Conservation (phyloP, 2,888 invertebrate species). For the Patella depressa region DNA sequence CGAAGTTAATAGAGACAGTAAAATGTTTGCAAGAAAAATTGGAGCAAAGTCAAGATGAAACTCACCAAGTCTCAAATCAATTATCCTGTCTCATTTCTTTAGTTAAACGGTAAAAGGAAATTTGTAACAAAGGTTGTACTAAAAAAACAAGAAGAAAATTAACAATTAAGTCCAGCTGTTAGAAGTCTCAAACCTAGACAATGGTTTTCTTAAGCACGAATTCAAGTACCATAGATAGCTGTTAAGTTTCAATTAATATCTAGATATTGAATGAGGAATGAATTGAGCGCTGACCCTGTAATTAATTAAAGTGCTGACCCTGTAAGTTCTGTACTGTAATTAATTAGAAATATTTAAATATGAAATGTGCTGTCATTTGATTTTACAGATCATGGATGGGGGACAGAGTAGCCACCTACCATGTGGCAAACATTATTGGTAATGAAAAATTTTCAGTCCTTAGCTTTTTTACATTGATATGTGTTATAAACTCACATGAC, state of each 20-base stretch:
- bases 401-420: slow-evolving; percentile 55
- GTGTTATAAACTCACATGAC: too few relatives aligned
- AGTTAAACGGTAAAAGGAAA: slow-evolving; percentile 57
- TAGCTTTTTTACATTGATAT: not conserved
- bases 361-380: too few relatives aligned
- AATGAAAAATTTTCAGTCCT: slow-evolving; percentile 26
- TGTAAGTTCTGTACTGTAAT: too few relatives aligned
- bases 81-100: slow-evolving; percentile 60
- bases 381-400: slow-evolving; percentile 62
- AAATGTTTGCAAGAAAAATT: slow-evolving; percentile 54
- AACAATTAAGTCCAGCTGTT: too few relatives aligned
- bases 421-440: slow-evolving; percentile 67
- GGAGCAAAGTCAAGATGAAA: slow-evolving; percentile 47
- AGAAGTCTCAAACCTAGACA: too few relatives aligned
- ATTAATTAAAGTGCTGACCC: too few relatives aligned
- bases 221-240: not conserved
- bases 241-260: not conserved
- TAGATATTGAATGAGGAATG: not conserved
- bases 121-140: too few relatives aligned
- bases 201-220: too few relatives aligned
- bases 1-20: slow-evolving; percentile 48
- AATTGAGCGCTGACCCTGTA: not conserved
- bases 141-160: too few relatives aligned
- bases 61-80: slow-evolving; percentile 54
- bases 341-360: too few relatives aligned